These are phyloP conservation scores for Coleophora deauratella DNA, from an alignment of 2,888 invertebrate genomes.

Conservation along the genomic window DNA sequence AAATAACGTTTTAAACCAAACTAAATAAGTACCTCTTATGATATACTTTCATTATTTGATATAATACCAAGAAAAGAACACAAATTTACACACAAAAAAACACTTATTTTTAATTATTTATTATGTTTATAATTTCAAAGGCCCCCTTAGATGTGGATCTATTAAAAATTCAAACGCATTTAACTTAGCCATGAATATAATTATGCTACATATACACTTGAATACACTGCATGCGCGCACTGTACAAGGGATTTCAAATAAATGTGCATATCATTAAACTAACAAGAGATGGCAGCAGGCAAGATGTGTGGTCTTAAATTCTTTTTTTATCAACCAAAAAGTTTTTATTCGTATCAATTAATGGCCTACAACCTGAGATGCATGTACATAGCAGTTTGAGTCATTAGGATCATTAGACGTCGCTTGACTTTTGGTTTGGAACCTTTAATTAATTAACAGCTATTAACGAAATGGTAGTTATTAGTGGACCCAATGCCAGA, in stretches of 20 bases:
- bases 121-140: too few relatives aligned
- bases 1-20: too few relatives aligned
- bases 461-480: conserved; percentile 52
- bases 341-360: conserved; percentile 53
- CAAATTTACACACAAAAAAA: too few relatives aligned
- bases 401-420: conserved; percentile 52
- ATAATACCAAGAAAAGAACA: too few relatives aligned
- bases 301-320: conserved; percentile 59
- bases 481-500: conserved; percentile 23
- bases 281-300: conserved; percentile 45
- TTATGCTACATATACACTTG: too few relatives aligned
- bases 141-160: too few relatives aligned
- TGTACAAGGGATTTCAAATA: conserved; percentile 35
- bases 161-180: too few relatives aligned
- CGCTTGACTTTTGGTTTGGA: conserved; percentile 47
- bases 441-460: conserved; percentile 59
- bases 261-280: conserved; percentile 70
- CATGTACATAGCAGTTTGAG: conserved; percentile 54
- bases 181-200: too few relatives aligned
- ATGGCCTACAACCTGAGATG: conserved; percentile 43
- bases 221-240: too few relatives aligned
- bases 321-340: conserved; percentile 36
- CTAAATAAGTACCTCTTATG: too few relatives aligned
- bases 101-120: too few relatives aligned
- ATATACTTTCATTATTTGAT: too few relatives aligned